Percentiles rank a stretch among this genome's conserved stretches.
Evolutionary conservation across 2,888 invertebrate genomes (phyloP).

Genomic region (Archaeoteleia sp.): DNA sequence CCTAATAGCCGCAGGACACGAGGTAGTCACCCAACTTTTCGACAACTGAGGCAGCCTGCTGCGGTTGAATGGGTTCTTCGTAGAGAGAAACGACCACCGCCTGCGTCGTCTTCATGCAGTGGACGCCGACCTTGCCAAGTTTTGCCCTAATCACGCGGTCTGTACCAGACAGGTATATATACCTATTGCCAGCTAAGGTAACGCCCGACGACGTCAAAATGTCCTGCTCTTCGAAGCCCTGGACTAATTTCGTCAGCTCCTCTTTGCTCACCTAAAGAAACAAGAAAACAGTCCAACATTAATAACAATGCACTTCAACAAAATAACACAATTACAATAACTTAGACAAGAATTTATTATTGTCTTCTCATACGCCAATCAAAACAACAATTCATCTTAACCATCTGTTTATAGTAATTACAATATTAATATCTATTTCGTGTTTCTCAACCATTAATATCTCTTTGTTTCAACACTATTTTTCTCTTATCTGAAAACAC

Average conservation of each 20-base stretch:
- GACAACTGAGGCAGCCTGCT: constrained; percentile 96
- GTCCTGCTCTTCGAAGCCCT: constrained; percentile 93
- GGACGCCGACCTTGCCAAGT: constrained; percentile 93
- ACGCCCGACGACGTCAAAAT: constrained; percentile 92
- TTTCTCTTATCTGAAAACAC: too few relatives aligned
- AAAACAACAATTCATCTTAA: too few relatives aligned
- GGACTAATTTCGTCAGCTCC: constrained; percentile 91
- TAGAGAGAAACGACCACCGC: constrained; percentile 95
- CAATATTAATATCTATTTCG: too few relatives aligned
- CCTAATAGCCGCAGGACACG: constrained; percentile 96
- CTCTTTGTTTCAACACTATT: too few relatives aligned
- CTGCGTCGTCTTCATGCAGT: constrained; percentile 97
- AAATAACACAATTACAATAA: too few relatives aligned
- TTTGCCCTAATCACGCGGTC: constrained; percentile 94
- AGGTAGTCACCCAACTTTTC: constrained; percentile 98
- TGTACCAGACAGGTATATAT: constrained; percentile 96
- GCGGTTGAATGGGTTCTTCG: constrained; percentile 97
- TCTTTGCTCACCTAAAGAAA: constrained; percentile 88
- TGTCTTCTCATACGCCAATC: too few relatives aligned
- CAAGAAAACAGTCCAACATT: constrained; percentile 8
- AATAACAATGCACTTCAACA: too few relatives aligned
- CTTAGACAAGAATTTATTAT: too few relatives aligned
- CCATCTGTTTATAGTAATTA: too few relatives aligned
- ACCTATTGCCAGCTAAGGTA: constrained; percentile 93
- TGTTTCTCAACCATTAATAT: too few relatives aligned